These are phyloP conservation scores for Eurois occulta DNA, from an alignment of 2,888 invertebrate species.

Conservation along the genomic window DNA sequence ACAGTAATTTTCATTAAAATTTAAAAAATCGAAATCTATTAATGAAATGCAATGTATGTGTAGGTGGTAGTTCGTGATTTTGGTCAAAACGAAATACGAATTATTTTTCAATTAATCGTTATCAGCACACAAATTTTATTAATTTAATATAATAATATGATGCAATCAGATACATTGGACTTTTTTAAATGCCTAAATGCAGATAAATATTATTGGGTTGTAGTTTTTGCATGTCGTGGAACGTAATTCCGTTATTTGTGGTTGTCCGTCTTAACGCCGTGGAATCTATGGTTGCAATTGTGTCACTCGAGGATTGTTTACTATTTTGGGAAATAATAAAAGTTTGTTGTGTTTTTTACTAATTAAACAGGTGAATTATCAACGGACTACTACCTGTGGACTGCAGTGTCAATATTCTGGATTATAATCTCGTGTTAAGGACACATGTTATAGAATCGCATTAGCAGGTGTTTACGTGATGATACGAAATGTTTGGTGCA, in stretches of 20 bases:
- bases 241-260: conserved; percentile 84
- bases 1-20: not conserved
- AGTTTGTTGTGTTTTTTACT: conserved; percentile 68
- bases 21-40: no score
- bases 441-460: conserved; percentile 66
- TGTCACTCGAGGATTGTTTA: conserved; percentile 88
- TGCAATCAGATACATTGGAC: not conserved
- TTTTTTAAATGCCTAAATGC: not conserved
- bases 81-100: not conserved
- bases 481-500: conserved; percentile 79
- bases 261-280: conserved; percentile 86
- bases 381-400: conserved; percentile 58
- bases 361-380: conserved; percentile 57
- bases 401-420: conserved; percentile 63
- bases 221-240: conserved; percentile 72
- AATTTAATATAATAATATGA: no score
- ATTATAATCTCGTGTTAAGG: conserved; percentile 50
- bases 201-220: not conserved
- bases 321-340: conserved; percentile 83
- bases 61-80: not conserved
- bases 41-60: no score
- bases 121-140: not conserved
- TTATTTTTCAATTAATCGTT: not conserved
- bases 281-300: conserved; percentile 88
- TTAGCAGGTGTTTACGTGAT: conserved; percentile 86